These are phyloP conservation scores for Pangasius larnaudii DNA, from an alignment of 2,797 vertebrate genomes.

Conservation along the genomic window DNA sequence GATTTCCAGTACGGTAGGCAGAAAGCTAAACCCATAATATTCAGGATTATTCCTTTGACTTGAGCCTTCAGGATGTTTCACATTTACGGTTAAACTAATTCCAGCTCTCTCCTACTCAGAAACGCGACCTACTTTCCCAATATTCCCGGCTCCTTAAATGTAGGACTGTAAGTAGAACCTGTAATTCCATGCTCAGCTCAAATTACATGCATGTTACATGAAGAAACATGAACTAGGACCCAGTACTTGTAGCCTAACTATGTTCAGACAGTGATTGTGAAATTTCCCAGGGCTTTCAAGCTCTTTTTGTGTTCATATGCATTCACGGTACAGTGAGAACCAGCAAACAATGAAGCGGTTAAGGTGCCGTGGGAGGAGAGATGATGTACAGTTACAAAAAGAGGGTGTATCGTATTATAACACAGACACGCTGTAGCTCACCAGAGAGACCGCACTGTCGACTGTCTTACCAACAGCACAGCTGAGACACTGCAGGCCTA, in stretches of 20 bases:
- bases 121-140: constrained; percentile 59
- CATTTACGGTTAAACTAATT: constrained; percentile 45
- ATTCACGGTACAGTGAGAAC: background rate
- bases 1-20: background rate
- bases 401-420: constrained; percentile 11
- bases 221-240: background rate
- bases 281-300: constrained; percentile 14
- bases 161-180: constrained; percentile 52
- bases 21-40: constrained; percentile 25
- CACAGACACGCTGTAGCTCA: constrained; percentile 4
- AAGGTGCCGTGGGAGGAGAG: background rate
- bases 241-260: constrained; percentile 26
- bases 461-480: constrained; percentile 12
- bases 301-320: background rate
- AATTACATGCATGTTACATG: constrained; percentile 11
- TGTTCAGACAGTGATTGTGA: constrained; percentile 9
- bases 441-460: constrained; percentile 1
- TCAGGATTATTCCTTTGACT: constrained; percentile 37
- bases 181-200: constrained; percentile 16
- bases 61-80: constrained; percentile 41
- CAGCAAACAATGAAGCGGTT: background rate
- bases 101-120: constrained; percentile 38
- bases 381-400: constrained; percentile 1
- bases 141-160: constrained; percentile 10
- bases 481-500: constrained; percentile 18